These are phyloP conservation scores for Helogale parvula DNA, from an alignment of 2,113 vertebrate genomes.

Conservation along the genomic window DNA sequence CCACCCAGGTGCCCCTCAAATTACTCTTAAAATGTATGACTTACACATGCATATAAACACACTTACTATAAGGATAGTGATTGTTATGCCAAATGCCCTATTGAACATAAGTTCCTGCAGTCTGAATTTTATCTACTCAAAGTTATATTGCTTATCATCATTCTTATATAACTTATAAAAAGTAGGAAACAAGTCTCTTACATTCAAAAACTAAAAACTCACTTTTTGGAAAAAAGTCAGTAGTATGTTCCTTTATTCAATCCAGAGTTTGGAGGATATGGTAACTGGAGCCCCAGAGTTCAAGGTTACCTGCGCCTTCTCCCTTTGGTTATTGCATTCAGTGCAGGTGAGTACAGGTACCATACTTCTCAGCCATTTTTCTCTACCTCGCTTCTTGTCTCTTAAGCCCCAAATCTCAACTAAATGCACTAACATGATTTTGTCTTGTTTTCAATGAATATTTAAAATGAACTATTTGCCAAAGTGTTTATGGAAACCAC, in stretches of 20 bases:
- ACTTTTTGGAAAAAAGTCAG: neutral
- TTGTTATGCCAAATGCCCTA: neutral
- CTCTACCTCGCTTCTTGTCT: neutral
- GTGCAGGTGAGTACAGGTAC: neutral
- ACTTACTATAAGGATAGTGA: neutral
- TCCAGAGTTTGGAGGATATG: neutral
- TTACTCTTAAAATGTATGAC: neutral
- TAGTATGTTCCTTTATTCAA: neutral
- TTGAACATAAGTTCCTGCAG: neutral
- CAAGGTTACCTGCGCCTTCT: neutral
- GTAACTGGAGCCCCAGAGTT: neutral
- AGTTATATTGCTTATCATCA: neutral
- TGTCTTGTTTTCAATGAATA: slow-evolving; percentile 9
- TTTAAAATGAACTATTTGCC: slow-evolving; percentile 35
- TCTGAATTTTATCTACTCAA: neutral
- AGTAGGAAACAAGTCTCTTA: neutral
- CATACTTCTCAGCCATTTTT: neutral
- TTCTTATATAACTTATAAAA: neutral
- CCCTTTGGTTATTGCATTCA: neutral
- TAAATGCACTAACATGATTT: neutral
- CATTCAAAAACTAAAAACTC: neutral
- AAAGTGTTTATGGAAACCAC: neutral
- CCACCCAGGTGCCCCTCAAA: neutral
- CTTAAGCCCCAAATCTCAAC: neutral
- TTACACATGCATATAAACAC: neutral